These are phyloP conservation scores for Macroglossus sobrinus DNA, from an alignment of 2,113 vertebrate genomes.

Conservation along the genomic window DNA sequence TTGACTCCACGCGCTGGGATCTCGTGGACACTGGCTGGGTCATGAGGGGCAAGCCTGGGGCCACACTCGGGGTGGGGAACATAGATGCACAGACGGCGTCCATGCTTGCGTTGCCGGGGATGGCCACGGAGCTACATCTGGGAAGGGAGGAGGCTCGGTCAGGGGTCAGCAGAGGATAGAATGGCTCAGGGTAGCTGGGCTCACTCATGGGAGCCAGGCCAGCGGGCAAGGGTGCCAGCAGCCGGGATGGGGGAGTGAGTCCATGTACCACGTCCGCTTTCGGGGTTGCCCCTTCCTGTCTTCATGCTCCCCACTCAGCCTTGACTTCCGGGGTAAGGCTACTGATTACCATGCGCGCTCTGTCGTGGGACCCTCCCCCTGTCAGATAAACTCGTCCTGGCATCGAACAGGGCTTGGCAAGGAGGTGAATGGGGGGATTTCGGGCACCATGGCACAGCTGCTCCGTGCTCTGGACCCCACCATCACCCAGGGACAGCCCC, in stretches of 20 bases:
- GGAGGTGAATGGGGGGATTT: too few species aligned
- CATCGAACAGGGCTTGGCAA: background rate
- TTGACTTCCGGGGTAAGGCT: background rate
- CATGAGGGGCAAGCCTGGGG: background rate
- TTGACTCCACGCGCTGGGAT: background rate
- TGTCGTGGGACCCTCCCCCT: background rate
- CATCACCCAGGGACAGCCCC: background rate
- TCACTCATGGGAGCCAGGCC: background rate
- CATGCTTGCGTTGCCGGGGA: slow-evolving; percentile 64
- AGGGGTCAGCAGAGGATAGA: background rate
- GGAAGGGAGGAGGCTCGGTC: background rate
- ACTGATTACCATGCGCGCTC: background rate
- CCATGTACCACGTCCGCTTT: rapidly evolving
- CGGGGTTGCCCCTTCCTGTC: too few species aligned
- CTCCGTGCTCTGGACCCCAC: background rate
- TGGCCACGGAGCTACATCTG: slow-evolving; percentile 72
- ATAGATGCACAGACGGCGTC: slow-evolving; percentile 66
- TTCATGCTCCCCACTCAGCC: background rate
- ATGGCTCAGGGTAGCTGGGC: background rate
- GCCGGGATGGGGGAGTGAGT: background rate
- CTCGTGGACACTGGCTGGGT: background rate
- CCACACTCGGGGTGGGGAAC: rapidly evolving
- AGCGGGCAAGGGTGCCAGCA: background rate
- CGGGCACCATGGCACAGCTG: background rate
- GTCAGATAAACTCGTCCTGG: background rate